phyloP scores from a whole-genome alignment of 2,113 vertebrate species.

The Lepisosteus osseus region DNA sequence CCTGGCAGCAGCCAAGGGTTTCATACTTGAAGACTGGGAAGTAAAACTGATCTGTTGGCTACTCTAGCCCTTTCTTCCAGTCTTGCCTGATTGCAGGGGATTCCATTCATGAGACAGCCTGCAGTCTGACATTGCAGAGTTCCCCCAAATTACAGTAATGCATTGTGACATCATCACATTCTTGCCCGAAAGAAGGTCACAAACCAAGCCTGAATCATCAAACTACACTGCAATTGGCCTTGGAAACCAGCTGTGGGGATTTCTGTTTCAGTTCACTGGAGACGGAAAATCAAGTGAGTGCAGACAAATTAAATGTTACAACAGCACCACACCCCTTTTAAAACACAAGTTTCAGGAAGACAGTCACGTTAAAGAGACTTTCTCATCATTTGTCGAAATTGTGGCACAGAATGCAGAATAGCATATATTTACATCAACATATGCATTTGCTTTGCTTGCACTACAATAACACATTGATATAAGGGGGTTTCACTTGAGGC shows the following conservation, averaged over 20 bases:
- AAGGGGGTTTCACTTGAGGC: too few relatives aligned
- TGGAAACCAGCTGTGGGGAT: not conserved
- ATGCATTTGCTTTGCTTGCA: too few relatives aligned
- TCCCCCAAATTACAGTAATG: not conserved
- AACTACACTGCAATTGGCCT: not conserved
- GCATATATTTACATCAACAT: too few relatives aligned
- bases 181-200: not conserved
- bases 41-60: too few relatives aligned
- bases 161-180: constrained; percentile 5
- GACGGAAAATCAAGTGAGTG: not conserved
- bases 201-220: not conserved
- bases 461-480: too few relatives aligned
- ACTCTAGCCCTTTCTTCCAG: not conserved
- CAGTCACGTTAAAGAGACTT: not conserved
- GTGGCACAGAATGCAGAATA: too few relatives aligned
- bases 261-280: not conserved
- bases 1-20: too few relatives aligned
- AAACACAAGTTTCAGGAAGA: not conserved
- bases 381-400: too few relatives aligned
- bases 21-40: too few relatives aligned
- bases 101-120: not conserved
- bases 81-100: too few relatives aligned
- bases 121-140: not conserved
- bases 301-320: constrained; percentile 1
- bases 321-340: not conserved